Evolutionary conservation across 2,113 vertebrate species (phyloP).

Genomic region (Mus pahari): DNA sequence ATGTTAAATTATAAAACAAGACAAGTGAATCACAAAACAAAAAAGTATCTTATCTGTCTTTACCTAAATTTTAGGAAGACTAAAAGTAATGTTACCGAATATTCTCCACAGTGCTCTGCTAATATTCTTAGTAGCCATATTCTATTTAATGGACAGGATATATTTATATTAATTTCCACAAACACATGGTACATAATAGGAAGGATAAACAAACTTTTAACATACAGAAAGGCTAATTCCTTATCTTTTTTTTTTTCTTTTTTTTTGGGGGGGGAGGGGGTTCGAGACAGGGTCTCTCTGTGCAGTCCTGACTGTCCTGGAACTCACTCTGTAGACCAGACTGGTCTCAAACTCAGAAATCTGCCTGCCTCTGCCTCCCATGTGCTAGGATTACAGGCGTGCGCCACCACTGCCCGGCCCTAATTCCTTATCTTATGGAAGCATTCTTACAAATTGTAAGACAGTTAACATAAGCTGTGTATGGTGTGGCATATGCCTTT

Average conservation of each 20-base stretch:
- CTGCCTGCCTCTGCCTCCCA: too few species aligned
- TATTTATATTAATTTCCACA: not conserved
- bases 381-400: too few species aligned
- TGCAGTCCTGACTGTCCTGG: too few species aligned
- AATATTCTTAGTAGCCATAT: not conserved
- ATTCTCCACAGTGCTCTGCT: not conserved
- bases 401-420: too few species aligned
- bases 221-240: not conserved
- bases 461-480: not conserved
- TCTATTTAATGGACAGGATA: not conserved
- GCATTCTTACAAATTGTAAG: not conserved
- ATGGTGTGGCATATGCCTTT: not conserved
- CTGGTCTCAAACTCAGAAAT: too few species aligned
- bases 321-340: too few species aligned
- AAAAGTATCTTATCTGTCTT: not conserved
- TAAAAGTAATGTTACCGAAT: slow-evolving; percentile 16
- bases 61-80: slow-evolving; percentile 35
- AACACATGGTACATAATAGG: not conserved
- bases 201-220: not conserved
- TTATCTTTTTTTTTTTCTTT: not conserved
- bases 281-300: too few species aligned
- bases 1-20: not conserved
- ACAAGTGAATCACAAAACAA: not conserved
- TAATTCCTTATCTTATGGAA: not conserved
- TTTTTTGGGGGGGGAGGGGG: too few species aligned